Base-by-base conservation (phyloP, 2,113 vertebrate species). In the Anarrhichthys ocellatus region DNA sequence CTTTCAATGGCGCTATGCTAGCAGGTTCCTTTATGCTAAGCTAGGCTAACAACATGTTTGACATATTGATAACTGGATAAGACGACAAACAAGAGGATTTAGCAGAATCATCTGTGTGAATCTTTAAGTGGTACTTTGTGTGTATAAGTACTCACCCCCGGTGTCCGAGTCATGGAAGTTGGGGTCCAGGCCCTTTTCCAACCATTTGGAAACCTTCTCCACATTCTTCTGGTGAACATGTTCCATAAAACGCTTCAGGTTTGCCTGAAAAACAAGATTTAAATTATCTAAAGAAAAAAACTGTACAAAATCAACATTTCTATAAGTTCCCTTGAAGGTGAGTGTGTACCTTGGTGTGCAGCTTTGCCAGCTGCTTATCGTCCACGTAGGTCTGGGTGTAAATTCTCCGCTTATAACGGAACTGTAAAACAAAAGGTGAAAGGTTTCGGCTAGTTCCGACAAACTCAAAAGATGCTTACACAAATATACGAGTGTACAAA, bases 301-400 rank as follows among this genome's bases (percentile, higher is more conserved):
- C 7, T 1, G 20, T 18, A 44, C 5, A 29, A 54, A 27, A 2
- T 6, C 32, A 32, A 32, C 32, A 32, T 32, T 32, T 32, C 3
- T 1, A 32, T 32, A 32, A 32, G 32, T 32, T 32, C 32, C 32
- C 32, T 32, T 32, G 32, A 32, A 32, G 32, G 32, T 54, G 70
- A 73, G 66, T 77, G 34, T 67, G 48, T 83, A 99, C 98, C 97
- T 99, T 99, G 0, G 98, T 99, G 80, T 99, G 97, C 63, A 99
- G 95, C 94, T 99, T 99, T 80, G 98, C 97, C 91, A 99, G 96
- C 91, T 99, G 98, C 80, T 99, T 99, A 89, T 99, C 97, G 27
- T 99, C 98, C 85, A 99, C 95, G 92, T 99, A 94, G 46, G 95
- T 94, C 94, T 99, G 97, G 11, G 96, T 97, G 81, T 99, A 99